A percentile compares a stretch with the other conserved stretches of the same genome.
Evolutionary conservation across 2,797 vertebrate species (phyloP).

Genomic region (Anisognathus igniventris): DNA sequence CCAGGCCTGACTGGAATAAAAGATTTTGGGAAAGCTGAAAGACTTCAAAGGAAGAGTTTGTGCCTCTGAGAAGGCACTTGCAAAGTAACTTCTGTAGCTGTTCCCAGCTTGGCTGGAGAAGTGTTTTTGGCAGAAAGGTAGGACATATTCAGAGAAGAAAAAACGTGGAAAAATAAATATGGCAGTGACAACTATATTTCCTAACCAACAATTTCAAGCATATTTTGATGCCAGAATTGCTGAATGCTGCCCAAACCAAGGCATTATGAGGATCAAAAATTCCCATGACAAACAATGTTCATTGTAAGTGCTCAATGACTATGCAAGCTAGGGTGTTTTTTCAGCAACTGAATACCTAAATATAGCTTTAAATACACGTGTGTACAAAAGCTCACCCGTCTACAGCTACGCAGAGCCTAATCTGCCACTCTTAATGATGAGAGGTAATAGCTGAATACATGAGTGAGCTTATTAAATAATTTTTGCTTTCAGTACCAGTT

Average conservation of each 20-base stretch:
- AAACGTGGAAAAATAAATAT: neutral
- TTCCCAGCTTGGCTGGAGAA: neutral
- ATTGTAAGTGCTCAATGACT: neutral
- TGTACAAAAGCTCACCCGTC: neutral
- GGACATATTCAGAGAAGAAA: neutral
- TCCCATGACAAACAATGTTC: neutral
- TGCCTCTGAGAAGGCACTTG: neutral
- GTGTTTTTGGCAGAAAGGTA: neutral
- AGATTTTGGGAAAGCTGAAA: neutral
- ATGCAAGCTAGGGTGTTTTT: neutral
- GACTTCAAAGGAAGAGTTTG: neutral
- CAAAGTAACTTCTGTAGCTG: neutral
- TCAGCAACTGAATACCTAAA: neutral
- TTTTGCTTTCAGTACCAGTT: neutral
- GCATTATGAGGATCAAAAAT: neutral
- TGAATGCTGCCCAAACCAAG: neutral
- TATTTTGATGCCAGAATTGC: neutral
- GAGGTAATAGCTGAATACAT: neutral
- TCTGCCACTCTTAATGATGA: neutral
- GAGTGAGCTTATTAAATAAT: neutral
- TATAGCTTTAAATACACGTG: neutral
- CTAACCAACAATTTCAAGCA: neutral
- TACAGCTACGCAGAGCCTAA: neutral
- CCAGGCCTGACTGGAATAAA: neutral
- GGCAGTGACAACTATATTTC: neutral